phyloP scores from a whole-genome alignment of 2,113 vertebrate genomes.

The Felis catus region F.catus_Fca126_mat1.0 CM031412.1:148227001-148227500 shows the following conservation, averaged over 20 bases:
- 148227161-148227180: not conserved
- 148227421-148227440: not conserved
- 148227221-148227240: not conserved
- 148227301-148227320: not conserved
- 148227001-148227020: too few species aligned
- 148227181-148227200: not conserved
- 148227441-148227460: not conserved
- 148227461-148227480: not conserved
- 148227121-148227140: too few species aligned
- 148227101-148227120: too few species aligned
- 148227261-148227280: not conserved
- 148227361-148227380: not conserved
- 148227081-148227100: too few species aligned
- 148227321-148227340: not conserved
- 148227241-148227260: not conserved
- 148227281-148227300: not conserved
- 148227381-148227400: not conserved
- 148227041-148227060: too few species aligned
- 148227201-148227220: not conserved
- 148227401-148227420: not conserved
- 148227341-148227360: not conserved
- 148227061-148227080: too few species aligned
- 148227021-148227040: too few species aligned
- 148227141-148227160: not conserved
- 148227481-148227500: not conserved